Evolutionary conservation across 2,797 vertebrate species (phyloP).

Genomic region (Lagodon rhomboides): DNA sequence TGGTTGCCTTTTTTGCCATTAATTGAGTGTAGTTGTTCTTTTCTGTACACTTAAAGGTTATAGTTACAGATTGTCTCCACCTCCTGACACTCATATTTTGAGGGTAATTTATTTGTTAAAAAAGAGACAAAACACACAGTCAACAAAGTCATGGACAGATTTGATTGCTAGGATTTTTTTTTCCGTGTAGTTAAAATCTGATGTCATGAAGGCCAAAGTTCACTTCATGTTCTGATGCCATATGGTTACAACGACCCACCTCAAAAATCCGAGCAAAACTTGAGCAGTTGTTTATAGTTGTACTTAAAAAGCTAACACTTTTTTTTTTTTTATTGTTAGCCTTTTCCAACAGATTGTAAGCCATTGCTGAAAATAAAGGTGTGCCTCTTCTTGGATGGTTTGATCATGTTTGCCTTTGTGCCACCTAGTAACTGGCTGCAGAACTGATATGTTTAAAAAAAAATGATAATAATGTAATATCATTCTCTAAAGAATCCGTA

Average conservation of each 20-base stretch:
- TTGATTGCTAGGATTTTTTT: no score
- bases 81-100: no score
- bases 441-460: not conserved
- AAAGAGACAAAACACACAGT: no score
- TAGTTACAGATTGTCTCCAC: no score
- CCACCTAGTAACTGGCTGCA: not conserved
- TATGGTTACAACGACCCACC: not conserved
- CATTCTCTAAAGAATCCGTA: not conserved
- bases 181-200: no score
- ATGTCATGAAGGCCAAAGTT: not conserved
- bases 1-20: no score
- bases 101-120: no score
- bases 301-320: not conserved
- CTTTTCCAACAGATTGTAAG: slow-evolving; percentile 8
- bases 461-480: not conserved
- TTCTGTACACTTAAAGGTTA: no score
- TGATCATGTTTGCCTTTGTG: not conserved
- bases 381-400: not conserved
- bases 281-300: not conserved
- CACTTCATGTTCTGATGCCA: not conserved
- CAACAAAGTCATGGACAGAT: no score
- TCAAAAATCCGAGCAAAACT: not conserved
- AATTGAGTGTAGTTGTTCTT: no score
- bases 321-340: not conserved
- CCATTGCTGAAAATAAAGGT: not conserved